Conservation (phyloP, 2,888 invertebrate species). For the Coremacera marginata region DNA sequence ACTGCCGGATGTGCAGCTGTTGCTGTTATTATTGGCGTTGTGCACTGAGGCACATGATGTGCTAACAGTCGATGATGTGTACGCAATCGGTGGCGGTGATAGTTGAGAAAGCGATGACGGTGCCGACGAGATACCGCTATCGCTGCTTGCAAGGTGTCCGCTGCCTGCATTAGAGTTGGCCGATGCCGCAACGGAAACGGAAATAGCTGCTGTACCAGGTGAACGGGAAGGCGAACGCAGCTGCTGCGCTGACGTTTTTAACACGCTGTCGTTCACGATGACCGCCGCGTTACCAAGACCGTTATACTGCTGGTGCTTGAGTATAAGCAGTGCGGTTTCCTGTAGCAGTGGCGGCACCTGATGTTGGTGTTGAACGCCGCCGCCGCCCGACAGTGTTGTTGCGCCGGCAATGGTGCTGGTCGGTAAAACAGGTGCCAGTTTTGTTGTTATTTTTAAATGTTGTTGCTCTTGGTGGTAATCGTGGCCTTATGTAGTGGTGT, state of each 20-base stretch:
- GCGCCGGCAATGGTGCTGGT: conserved; percentile 58
- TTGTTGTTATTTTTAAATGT: conserved; percentile 42
- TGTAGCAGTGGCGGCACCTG: conserved; percentile 51
- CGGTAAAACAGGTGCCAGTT: conserved; percentile 68
- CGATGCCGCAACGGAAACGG: conserved; percentile 29
- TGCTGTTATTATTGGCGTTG: conserved; percentile 50
- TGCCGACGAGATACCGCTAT: conserved; percentile 59
- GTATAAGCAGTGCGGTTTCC: conserved; percentile 47
- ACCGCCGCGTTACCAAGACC: background rate
- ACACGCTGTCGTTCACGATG: conserved; percentile 43
- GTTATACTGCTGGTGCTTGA: conserved; percentile 47
- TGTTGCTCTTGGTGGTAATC: background rate
- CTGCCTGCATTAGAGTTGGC: conserved; percentile 28
- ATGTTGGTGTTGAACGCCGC: conserved; percentile 41
- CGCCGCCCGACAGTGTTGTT: conserved; percentile 49
- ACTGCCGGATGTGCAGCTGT: conserved; percentile 47
- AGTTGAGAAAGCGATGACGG: conserved; percentile 60
- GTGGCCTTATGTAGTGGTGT: background rate
- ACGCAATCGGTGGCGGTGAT: conserved; percentile 56
- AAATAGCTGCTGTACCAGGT: conserved; percentile 12
- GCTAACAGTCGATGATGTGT: background rate
- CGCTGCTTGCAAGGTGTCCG: conserved; percentile 43
- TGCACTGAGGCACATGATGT: conserved; percentile 41
- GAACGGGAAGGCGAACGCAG: conserved; percentile 59
- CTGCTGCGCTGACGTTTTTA: conserved; percentile 47